Conservation (phyloP, 2,797 vertebrate genomes). For the Centroberyx gerrardi region DNA sequence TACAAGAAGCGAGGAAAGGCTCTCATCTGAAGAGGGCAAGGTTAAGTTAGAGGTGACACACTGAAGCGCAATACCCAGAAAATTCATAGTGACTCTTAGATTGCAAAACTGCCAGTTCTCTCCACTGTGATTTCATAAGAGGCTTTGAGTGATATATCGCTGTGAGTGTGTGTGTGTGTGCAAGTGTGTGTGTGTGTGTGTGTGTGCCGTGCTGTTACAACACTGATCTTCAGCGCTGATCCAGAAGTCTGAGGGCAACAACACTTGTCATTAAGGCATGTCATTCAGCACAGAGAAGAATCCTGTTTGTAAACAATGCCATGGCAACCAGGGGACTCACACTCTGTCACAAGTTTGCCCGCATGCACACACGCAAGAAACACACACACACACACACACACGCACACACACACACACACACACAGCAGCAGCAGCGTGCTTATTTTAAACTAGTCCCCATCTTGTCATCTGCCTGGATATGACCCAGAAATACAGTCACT, state of each 20-base stretch:
- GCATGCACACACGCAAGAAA: constrained; percentile 8
- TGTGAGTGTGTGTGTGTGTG: constrained; percentile 19
- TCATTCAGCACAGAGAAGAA: constrained; percentile 74
- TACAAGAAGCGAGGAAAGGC: constrained; percentile 22
- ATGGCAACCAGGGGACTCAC: constrained; percentile 78
- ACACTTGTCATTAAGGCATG: constrained; percentile 80
- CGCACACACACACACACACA: constrained; percentile 26
- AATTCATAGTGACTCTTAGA: constrained; percentile 56
- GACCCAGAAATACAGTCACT: constrained; percentile 84
- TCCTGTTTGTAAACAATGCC: constrained; percentile 86
- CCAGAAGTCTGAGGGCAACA: constrained; percentile 75
- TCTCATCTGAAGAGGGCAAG: constrained; percentile 47
- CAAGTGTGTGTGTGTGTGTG: constrained; percentile 4
- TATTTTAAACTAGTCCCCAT: constrained; percentile 74
- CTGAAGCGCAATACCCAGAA: constrained; percentile 57
- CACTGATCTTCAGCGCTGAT: constrained; percentile 71
- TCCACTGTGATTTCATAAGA: constrained; percentile 74
- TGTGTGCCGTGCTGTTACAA: constrained; percentile 45
- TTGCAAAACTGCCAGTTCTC: constrained; percentile 70
- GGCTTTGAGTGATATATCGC: constrained; percentile 62
- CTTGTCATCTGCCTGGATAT: constrained; percentile 82
- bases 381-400: constrained; percentile 25
- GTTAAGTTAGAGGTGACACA: constrained; percentile 67
- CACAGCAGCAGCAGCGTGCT: constrained; percentile 34
- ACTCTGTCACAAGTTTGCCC: constrained; percentile 55